Base-by-base conservation (phyloP, 1,140 invertebrate species). In the Acyrthosiphon pisum region DNA sequence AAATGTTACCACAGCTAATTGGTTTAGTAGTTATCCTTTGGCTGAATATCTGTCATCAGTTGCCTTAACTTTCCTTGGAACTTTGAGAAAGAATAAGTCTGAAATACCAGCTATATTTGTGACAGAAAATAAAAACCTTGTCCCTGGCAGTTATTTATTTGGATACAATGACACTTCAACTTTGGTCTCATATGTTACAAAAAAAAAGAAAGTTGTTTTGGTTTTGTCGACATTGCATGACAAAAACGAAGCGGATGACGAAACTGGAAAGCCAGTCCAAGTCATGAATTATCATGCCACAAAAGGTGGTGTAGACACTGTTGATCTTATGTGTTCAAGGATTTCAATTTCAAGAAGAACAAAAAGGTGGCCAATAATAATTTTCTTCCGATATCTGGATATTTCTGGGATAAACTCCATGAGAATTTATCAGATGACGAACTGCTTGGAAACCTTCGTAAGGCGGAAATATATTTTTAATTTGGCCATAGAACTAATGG, bases 1-100 rank as follows among this genome's bases (percentile, higher is more conserved):
- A 83, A 94, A 94, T 93, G 89, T 95, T n/a, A 95, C 95, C 23
- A 93, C 93, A 93, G 95, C 95, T 94, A 95, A 95, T 94, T 95
- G 94, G 94, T 95, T 95, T 93, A 94, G 94, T n/a, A 94, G 94
- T 6, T 87, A 95, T 23, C 90, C 93, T 89, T 94, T 95, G 87
- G 94, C 94, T 60, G 94, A 95, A 91, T 93, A 94, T 50, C 94
- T 95, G 22, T 83, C 81, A 83, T 83, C 81, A 83, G 81, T 83
- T 83, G 81, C 37, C 37, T 41, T 60, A 83, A 91, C 37, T 46
- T 94, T 23, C 46, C 95, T 7, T 93, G 84, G 94, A 93, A 95
- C 95, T 37, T 83, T 83, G 81, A 83, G 81, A 83, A 83, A 83
- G 37, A 94, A 95, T 95, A 60, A 95, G 95, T 94, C 46, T 50